Evolutionary conservation across 2,113 vertebrate genomes (phyloP).

Genomic region (Dipodomys ordii): DNA sequence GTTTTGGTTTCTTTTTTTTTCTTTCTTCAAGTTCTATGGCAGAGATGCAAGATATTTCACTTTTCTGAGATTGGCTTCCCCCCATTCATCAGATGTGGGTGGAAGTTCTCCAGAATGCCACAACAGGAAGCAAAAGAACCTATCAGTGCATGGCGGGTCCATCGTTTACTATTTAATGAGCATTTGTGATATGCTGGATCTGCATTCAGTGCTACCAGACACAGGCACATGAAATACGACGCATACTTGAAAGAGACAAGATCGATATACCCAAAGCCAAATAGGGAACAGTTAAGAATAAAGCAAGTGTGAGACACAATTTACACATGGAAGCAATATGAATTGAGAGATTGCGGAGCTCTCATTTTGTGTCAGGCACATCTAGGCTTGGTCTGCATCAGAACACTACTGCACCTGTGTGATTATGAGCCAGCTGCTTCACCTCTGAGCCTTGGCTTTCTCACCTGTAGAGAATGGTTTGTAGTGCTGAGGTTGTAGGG

Average conservation of each 20-base stretch:
- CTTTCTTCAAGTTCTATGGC: not conserved
- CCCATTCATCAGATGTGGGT: not conserved
- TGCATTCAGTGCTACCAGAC: not conserved
- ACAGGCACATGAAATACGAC: not conserved
- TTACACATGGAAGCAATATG: not conserved
- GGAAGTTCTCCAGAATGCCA: not conserved
- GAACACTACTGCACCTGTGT: rapidly evolving
- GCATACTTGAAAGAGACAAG: not conserved
- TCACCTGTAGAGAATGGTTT: not conserved
- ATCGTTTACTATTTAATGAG: not conserved
- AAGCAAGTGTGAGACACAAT: not conserved
- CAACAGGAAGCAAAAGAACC: not conserved
- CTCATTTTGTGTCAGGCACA: not conserved
- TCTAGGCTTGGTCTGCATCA: not conserved
- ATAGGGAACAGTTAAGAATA: not conserved
- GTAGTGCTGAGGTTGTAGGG: not conserved
- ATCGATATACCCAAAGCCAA: not conserved
- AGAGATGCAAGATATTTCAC: conserved; percentile 36
- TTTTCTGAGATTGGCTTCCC: not conserved
- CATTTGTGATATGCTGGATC: not conserved
- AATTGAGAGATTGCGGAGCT: not conserved
- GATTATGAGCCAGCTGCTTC: not conserved
- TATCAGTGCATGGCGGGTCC: too few species aligned
- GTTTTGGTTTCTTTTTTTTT: too few species aligned
- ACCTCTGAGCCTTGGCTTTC: not conserved